Conservation (phyloP, 2,797 vertebrate genomes). For the Bradypus variegatus region DNA sequence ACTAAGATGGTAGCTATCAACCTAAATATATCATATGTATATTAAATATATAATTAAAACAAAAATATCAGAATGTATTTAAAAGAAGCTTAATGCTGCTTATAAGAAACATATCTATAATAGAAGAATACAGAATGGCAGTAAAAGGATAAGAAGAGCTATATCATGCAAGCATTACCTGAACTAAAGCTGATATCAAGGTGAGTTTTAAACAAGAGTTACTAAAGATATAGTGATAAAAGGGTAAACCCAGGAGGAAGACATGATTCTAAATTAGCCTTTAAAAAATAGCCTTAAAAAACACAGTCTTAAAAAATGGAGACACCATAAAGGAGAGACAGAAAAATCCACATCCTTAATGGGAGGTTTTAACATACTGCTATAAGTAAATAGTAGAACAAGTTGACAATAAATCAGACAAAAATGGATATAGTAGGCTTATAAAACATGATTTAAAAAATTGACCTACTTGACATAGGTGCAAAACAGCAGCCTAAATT, state of each 20-base stretch:
- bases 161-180: background rate
- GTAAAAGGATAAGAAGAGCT: background rate
- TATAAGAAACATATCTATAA: background rate
- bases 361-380: background rate
- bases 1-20: background rate
- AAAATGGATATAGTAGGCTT: background rate
- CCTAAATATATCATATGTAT: background rate
- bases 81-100: background rate
- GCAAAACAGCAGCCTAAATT: background rate
- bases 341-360: background rate
- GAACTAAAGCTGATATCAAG: background rate
- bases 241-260: background rate
- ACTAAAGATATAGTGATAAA: background rate
- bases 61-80: background rate
- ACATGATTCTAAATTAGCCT: background rate
- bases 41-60: background rate
- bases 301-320: background rate
- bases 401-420: background rate
- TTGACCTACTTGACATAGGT: background rate
- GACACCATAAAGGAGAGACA: background rate
- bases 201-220: background rate
- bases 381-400: background rate
- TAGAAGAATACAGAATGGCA: background rate
- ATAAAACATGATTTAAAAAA: background rate
- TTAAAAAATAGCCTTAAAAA: background rate